Evolutionary conservation across 2,113 vertebrate genomes (phyloP).

Genomic region (Hirundichthys speculiger): DNA sequence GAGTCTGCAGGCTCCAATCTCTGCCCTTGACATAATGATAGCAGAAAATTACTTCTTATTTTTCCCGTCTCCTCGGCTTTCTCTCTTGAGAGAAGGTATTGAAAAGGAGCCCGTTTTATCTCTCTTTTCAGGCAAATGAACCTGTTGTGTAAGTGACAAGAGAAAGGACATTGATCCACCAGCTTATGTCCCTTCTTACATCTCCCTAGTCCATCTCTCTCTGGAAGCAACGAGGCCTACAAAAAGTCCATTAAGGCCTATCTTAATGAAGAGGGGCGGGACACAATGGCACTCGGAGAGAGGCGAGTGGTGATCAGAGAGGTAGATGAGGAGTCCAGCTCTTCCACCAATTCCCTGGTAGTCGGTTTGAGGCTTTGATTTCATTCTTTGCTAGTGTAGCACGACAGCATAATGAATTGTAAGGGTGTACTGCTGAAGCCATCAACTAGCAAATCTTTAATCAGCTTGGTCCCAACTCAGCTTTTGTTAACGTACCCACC

Average conservation of each 20-base stretch:
- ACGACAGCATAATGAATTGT: slow-evolving; percentile 66
- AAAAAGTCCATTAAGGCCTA: slow-evolving; percentile 73
- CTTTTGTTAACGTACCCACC: slow-evolving; percentile 51
- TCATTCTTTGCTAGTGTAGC: slow-evolving; percentile 39
- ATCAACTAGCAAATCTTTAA: slow-evolving; percentile 66
- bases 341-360: slow-evolving; percentile 45
- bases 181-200: slow-evolving; percentile 53
- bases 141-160: slow-evolving; percentile 58
- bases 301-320: slow-evolving; percentile 66
- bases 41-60: background rate
- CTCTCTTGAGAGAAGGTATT: slow-evolving; percentile 50
- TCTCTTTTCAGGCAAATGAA: slow-evolving; percentile 44
- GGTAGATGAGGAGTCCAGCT: slow-evolving; percentile 57
- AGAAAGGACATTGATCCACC: slow-evolving; percentile 54
- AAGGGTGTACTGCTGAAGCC: slow-evolving; percentile 23
- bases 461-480: slow-evolving; percentile 48
- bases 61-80: slow-evolving; percentile 38
- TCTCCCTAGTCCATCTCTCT: slow-evolving; percentile 41
- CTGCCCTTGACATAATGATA: slow-evolving; percentile 7
- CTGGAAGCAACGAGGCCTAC: slow-evolving; percentile 32
- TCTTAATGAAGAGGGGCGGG: slow-evolving; percentile 72
- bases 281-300: slow-evolving; percentile 70
- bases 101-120: slow-evolving; percentile 20
- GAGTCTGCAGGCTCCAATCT: background rate
- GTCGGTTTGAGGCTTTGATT: slow-evolving; percentile 41